Percentiles rank a stretch among this genome's conserved stretches.
Conservation (phyloP, 2,888 invertebrate genomes). For the Synanthedon vespiformis region DNA sequence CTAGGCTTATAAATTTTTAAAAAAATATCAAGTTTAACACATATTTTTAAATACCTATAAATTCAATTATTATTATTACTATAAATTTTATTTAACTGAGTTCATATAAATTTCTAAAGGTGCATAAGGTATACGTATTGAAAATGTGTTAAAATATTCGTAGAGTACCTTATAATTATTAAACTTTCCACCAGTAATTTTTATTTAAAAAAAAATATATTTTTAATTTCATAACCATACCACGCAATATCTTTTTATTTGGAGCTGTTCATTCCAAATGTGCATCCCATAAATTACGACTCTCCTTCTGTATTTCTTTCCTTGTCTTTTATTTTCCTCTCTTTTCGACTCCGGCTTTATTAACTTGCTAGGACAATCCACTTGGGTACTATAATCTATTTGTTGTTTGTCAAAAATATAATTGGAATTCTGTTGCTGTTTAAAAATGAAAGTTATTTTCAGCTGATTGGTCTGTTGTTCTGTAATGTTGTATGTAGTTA, state of each 20-base stretch:
- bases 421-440: slow-evolving; percentile 26
- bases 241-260: slow-evolving; percentile 56
- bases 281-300: slow-evolving; percentile 65
- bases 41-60: too few relatives aligned
- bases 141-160: too few relatives aligned
- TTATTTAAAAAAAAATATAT: slow-evolving; percentile 11
- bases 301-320: slow-evolving; percentile 53
- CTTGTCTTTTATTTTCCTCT: slow-evolving; percentile 45
- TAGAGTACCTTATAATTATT: background rate
- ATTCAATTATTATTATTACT: too few relatives aligned
- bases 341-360: slow-evolving; percentile 45
- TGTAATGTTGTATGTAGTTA: too few relatives aligned
- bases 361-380: slow-evolving; percentile 47
- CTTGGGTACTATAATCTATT: slow-evolving; percentile 37
- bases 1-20: too few relatives aligned
- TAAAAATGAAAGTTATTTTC: background rate
- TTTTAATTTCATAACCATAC: slow-evolving; percentile 47
- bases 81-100: too few relatives aligned
- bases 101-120: too few relatives aligned
- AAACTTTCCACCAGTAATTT: background rate
- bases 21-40: too few relatives aligned
- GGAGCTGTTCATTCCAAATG: slow-evolving; percentile 62
- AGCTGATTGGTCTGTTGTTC: background rate
- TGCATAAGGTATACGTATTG: too few relatives aligned
- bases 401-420: slow-evolving; percentile 32